A percentile compares a stretch with the other conserved stretches of the same genome.
Evolutionary conservation across 2,888 invertebrate species (phyloP).

Genomic region (Pammene aurita): DNA sequence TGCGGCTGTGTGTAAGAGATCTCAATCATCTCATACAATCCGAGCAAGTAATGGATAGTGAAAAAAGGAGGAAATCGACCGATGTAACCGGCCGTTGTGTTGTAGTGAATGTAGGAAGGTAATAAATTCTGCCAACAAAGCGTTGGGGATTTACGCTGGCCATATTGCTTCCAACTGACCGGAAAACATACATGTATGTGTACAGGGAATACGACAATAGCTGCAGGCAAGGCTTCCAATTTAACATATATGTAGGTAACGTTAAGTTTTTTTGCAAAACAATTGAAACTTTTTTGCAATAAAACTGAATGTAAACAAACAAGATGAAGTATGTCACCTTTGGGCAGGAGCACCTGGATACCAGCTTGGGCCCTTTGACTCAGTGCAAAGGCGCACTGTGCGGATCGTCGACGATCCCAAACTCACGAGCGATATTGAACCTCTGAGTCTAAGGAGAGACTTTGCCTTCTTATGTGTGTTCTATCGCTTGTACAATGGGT

Average conservation of each 20-base stretch:
- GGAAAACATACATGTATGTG: neutral
- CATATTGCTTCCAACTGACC: conserved; percentile 6
- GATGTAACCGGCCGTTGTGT: neutral
- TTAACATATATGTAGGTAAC: neutral
- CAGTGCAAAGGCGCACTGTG: too few relatives aligned
- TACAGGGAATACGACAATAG: neutral
- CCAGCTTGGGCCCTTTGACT: too few relatives aligned
- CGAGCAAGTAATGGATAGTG: neutral
- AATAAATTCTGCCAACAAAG: neutral
- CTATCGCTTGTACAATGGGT: too few relatives aligned
- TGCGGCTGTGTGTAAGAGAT: neutral
- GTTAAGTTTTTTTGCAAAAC: too few relatives aligned
- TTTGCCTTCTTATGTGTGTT: too few relatives aligned
- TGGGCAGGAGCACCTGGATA: too few relatives aligned
- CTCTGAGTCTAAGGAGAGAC: too few relatives aligned
- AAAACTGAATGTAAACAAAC: too few relatives aligned
- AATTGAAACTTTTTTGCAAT: too few relatives aligned
- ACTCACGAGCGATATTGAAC: too few relatives aligned
- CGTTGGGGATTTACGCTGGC: neutral
- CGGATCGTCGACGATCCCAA: too few relatives aligned
- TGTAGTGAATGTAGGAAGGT: neutral
- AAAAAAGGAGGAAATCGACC: neutral
- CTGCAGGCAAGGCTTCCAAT: neutral
- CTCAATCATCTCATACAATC: neutral
- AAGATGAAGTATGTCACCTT: too few relatives aligned